Evolutionary conservation across 1,140 invertebrate genomes (phyloP).

Genomic region (Drosophila setifemur): DNA sequence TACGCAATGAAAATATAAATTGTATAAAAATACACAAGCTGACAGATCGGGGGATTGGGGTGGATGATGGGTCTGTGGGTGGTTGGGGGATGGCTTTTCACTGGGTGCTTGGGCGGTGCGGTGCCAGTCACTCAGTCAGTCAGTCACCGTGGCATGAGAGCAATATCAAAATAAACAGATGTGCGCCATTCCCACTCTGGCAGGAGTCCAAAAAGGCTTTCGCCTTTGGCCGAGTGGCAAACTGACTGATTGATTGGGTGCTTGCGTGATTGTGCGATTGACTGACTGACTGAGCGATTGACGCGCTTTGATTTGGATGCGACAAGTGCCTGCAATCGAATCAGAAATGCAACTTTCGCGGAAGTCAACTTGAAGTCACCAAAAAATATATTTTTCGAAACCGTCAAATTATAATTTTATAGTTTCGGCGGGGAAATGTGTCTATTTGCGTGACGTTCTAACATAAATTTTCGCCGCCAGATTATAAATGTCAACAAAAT

Average conservation of each 20-base stretch:
- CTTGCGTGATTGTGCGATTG: conserved; percentile 35
- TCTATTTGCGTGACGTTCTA: not conserved
- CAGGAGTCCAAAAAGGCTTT: conserved; percentile 60
- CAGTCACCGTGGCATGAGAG: conserved; percentile 36
- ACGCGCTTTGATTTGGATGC: conserved; percentile 12
- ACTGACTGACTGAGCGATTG: conserved; percentile 13
- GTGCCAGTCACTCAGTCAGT: conserved; percentile 1
- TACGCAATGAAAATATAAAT: conserved; percentile 55
- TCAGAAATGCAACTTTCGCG: not conserved
- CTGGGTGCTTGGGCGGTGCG: conserved; percentile 2
- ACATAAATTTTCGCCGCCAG: conserved; percentile 16
- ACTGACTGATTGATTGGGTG: conserved; percentile 27
- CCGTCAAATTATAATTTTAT: not conserved
- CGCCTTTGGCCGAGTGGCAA: conserved; percentile 40
- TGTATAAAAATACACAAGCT: conserved; percentile 45
- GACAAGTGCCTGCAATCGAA: not conserved
- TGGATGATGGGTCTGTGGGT: not conserved
- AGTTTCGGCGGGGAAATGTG: not conserved
- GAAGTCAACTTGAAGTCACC: conserved; percentile 8
- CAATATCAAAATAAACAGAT: conserved; percentile 70
- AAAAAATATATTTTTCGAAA: not conserved
- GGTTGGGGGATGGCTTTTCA: not conserved
- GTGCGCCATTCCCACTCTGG: conserved; percentile 60
- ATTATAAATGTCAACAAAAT: conserved; percentile 37
- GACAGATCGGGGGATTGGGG: not conserved